Percentiles rank a stretch among this genome's conserved stretches.
Conservation (phyloP, 1,140 invertebrate genomes). For the Phocides pigmalion region DNA sequence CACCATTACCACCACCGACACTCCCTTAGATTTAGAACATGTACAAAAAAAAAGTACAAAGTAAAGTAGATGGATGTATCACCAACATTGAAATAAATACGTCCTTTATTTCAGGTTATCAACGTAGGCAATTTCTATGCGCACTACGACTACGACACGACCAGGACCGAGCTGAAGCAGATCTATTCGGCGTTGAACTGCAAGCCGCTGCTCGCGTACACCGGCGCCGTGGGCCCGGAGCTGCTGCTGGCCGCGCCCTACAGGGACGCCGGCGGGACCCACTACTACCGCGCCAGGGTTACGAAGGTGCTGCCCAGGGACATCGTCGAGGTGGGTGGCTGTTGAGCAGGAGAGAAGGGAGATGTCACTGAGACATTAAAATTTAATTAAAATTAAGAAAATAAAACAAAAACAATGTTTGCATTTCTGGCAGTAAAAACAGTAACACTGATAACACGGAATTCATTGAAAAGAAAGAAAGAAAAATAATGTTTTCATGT, state of each 20-base stretch:
- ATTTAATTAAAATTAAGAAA: too few relatives aligned
- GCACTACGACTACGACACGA: conserved; percentile 77
- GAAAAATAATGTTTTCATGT: too few relatives aligned
- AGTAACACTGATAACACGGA: too few relatives aligned
- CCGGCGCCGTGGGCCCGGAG: conserved; percentile 34
- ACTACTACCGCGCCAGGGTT: conserved; percentile 60
- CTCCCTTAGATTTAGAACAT: too few relatives aligned
- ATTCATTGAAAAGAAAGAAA: too few relatives aligned
- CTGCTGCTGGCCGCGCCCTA: conserved; percentile 59
- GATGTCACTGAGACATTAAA: too few relatives aligned
- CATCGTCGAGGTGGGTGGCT: conserved; percentile 61
- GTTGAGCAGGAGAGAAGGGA: too few relatives aligned
- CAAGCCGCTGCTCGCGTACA: conserved; percentile 39
- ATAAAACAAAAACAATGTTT: too few relatives aligned
- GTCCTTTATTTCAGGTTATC: conserved; percentile 74
- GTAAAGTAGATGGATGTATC: neutral
- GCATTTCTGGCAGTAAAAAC: too few relatives aligned
- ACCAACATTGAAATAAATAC: too few relatives aligned
- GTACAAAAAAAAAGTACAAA: too few relatives aligned
- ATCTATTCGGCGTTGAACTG: conserved; percentile 56
- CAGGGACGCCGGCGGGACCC: conserved; percentile 40
- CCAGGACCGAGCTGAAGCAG: conserved; percentile 47
- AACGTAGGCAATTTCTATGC: conserved; percentile 87
- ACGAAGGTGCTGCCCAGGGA: conserved; percentile 53
- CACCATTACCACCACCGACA: too few relatives aligned